Conservation (phyloP, 2,113 vertebrate genomes). For the Galemys pyrenaicus region DNA sequence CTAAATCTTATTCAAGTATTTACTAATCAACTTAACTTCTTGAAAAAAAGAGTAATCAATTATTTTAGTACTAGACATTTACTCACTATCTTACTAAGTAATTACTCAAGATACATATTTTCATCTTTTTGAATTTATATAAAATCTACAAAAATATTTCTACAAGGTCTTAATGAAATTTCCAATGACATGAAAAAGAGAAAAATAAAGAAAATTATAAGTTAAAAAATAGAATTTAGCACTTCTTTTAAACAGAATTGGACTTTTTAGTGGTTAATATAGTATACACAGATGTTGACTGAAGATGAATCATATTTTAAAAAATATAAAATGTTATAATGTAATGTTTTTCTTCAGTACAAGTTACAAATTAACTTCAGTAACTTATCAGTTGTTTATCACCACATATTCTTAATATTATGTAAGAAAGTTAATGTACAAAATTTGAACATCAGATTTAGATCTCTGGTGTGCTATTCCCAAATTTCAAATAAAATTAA, state of each 20-base stretch:
- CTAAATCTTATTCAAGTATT: not conserved
- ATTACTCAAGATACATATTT: not conserved
- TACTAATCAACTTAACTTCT: not conserved
- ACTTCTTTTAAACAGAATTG: not conserved
- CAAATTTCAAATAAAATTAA: not conserved
- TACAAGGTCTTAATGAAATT: not conserved
- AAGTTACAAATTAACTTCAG: not conserved
- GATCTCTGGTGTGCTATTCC: not conserved
- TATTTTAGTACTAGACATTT: not conserved
- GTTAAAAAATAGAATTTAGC: not conserved
- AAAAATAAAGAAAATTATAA: not conserved
- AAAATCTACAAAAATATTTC: not conserved
- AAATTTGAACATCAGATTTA: not conserved
- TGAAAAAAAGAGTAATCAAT: not conserved
- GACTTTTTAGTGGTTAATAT: too few relatives aligned
- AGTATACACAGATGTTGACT: too few relatives aligned
- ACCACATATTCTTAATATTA: not conserved
- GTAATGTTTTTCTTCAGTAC: too few relatives aligned
- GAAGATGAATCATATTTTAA: too few relatives aligned
- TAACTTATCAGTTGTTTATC: not conserved
- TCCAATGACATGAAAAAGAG: not conserved
- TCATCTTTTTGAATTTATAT: not conserved
- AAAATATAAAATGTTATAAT: too few relatives aligned
- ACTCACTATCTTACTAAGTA: not conserved
- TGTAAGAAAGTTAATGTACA: not conserved